phyloP scores from a whole-genome alignment of 2,888 invertebrate genomes.

The Tortrix viridana region DNA sequence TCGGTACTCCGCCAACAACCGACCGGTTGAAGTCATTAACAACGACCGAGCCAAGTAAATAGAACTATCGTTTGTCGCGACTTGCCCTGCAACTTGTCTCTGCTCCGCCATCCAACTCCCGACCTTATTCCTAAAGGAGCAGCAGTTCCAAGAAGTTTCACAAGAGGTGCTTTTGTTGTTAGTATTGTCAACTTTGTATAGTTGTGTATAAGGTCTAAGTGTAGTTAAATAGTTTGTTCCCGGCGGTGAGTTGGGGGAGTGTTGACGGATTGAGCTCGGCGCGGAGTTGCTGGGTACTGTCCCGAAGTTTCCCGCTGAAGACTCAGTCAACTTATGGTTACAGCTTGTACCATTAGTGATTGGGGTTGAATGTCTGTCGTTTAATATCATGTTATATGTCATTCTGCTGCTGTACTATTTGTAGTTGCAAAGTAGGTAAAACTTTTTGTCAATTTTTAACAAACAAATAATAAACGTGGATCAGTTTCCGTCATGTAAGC shows the following conservation, averaged over 20 bases:
- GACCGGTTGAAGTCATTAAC: constrained; percentile 7
- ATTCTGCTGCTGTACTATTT: too few species aligned
- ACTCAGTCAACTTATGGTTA: too few species aligned
- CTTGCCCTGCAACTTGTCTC: constrained; percentile 8
- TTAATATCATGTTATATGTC: too few species aligned
- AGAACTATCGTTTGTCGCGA: constrained; percentile 7
- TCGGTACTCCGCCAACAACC: not conserved
- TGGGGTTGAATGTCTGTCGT: too few species aligned
- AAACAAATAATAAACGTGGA: too few species aligned
- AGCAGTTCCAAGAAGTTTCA: not conserved
- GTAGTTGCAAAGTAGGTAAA: too few species aligned
- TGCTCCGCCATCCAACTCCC: not conserved
- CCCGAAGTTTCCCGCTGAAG: too few species aligned
- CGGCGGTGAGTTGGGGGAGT: not conserved
- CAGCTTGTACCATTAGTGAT: too few species aligned
- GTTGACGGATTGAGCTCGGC: not conserved
- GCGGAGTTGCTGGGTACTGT: not conserved
- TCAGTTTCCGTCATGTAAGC: too few species aligned
- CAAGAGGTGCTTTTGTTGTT: not conserved
- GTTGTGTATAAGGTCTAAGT: not conserved
- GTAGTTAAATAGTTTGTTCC: not conserved
- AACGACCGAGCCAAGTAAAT: constrained; percentile 3
- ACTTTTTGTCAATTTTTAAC: too few species aligned
- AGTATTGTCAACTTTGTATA: not conserved
- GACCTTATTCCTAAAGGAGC: not conserved